Conservation (phyloP, 2,113 vertebrate species). For the Megaceryle maxima region DNA sequence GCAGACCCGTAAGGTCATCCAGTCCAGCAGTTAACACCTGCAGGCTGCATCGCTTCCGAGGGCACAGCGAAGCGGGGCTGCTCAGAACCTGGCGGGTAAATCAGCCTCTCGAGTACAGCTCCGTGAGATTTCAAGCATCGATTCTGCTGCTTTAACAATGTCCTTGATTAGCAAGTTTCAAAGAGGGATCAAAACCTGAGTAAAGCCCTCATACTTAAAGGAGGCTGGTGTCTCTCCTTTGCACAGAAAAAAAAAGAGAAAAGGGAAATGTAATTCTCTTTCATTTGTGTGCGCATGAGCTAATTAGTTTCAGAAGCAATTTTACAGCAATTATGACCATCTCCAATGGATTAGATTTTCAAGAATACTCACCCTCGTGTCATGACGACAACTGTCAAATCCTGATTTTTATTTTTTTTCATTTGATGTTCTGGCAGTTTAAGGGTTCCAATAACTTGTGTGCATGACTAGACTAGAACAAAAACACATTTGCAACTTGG, state of each 20-base stretch:
- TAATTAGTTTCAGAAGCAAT: conserved; percentile 66
- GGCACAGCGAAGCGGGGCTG: neutral
- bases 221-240: neutral
- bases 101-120: neutral
- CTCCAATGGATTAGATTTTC: conserved; percentile 59
- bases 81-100: neutral
- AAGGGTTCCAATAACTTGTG: conserved; percentile 41
- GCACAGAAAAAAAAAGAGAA: neutral
- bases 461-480: conserved; percentile 56
- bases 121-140: neutral
- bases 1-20: too few species aligned
- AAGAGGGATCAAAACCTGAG: conserved; percentile 3
- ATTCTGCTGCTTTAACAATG: neutral
- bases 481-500: conserved; percentile 47
- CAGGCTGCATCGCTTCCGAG: neutral
- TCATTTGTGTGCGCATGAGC: conserved; percentile 22
- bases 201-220: conserved; percentile 13
- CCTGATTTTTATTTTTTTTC: conserved; percentile 30
- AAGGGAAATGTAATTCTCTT: conserved; percentile 31
- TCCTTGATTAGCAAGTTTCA: neutral
- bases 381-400: conserved; percentile 26
- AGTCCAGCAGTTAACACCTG: neutral
- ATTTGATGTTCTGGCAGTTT: conserved; percentile 56
- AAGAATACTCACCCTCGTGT: conserved; percentile 35
- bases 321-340: conserved; percentile 65